A percentile compares a stretch with the other conserved stretches of the same genome.
These are phyloP conservation scores for Drosophila sucinea DNA, from an alignment of 1,140 invertebrate species.

Conservation along the genomic window DNA sequence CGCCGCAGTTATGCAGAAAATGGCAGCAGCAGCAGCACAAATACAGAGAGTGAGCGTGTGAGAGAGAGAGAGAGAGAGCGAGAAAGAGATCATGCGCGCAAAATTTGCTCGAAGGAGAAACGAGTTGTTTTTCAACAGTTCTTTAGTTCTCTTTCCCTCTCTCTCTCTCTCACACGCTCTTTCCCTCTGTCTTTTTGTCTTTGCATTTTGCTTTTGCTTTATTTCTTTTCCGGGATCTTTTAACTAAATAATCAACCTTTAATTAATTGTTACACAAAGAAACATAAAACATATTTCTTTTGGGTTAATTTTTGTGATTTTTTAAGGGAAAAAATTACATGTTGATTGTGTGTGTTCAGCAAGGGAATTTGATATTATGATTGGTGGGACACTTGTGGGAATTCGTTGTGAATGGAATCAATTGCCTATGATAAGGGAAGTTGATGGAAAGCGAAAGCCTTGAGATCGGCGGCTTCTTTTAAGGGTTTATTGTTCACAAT, in stretches of 20 bases:
- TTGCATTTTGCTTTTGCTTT: constrained; percentile 27
- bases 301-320: constrained; percentile 13
- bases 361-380: constrained; percentile 60
- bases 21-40: constrained; percentile 35
- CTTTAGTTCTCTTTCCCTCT: constrained; percentile 14
- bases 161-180: background rate
- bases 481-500: constrained; percentile 21
- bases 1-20: constrained; percentile 48
- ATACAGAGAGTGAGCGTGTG: background rate
- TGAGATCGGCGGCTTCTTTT: constrained; percentile 13
- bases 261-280: constrained; percentile 45
- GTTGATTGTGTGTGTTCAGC: constrained; percentile 33
- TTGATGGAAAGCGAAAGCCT: constrained; percentile 11
- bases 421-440: background rate
- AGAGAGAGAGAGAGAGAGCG: constrained; percentile 2
- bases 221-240: constrained; percentile 39
- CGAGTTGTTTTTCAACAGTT: constrained; percentile 52
- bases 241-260: constrained; percentile 53
- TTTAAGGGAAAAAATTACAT: constrained; percentile 36
- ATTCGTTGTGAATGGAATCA: constrained; percentile 16
- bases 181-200: constrained; percentile 15
- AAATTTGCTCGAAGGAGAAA: constrained; percentile 55
- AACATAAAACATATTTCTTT: constrained; percentile 24
- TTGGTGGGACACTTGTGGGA: constrained; percentile 45
- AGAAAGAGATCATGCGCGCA: constrained; percentile 45